Percentiles rank a stretch among this genome's conserved stretches.
Evolutionary conservation across 2,888 invertebrate genomes (phyloP).

Genomic region (Conistra vaccinii): DNA sequence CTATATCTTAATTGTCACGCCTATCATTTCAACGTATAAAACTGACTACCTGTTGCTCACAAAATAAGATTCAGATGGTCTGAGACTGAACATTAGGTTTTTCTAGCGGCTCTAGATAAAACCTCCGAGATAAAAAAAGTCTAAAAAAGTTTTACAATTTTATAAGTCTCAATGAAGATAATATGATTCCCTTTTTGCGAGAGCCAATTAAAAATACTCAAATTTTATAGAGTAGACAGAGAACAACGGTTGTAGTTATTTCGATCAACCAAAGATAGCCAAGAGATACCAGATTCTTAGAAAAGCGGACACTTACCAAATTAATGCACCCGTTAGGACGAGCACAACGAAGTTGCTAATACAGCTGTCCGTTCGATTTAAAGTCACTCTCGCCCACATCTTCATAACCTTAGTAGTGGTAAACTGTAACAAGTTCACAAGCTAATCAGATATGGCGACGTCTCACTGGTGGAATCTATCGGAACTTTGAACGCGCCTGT

Average conservation of each 20-base stretch:
- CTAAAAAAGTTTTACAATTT: neutral
- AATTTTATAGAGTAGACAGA: neutral
- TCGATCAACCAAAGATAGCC: neutral
- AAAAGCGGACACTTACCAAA: neutral
- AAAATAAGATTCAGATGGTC: neutral
- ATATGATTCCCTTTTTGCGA: neutral
- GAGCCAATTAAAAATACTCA: neutral
- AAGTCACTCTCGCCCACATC: conserved; percentile 7
- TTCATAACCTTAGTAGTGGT: conserved; percentile 47
- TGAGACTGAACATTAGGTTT: neutral
- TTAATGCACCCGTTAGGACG: neutral
- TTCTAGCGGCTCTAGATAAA: neutral
- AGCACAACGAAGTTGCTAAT: neutral
- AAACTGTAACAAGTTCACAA: conserved; percentile 72
- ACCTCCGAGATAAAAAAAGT: neutral
- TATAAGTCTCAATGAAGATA: neutral
- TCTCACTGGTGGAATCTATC: conserved; percentile 73
- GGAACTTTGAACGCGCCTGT: conserved; percentile 73
- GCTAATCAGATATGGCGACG: conserved; percentile 75
- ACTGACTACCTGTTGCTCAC: neutral
- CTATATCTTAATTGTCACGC: neutral
- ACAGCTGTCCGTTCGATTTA: neutral
- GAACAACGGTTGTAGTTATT: neutral
- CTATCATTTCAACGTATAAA: neutral
- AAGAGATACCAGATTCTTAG: too few species aligned